Base-by-base conservation (phyloP, 1,140 invertebrate genomes). In the Pseudomyrmex concolor region DNA sequence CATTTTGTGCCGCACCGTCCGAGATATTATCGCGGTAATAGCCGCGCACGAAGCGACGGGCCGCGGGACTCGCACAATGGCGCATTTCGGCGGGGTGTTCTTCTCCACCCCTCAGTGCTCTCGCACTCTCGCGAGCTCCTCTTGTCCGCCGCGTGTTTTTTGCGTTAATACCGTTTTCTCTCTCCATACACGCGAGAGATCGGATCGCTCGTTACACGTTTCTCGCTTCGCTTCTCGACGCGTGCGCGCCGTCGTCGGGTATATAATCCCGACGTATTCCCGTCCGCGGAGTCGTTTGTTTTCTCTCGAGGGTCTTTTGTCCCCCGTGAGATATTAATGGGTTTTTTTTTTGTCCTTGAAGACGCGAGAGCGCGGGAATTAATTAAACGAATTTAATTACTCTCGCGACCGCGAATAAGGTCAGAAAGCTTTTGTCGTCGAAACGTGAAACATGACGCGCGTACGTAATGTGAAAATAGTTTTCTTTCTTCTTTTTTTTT, bases 11-110 rank as follows among this genome's bases (percentile, higher is more conserved):
- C 76, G 86, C 89, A 84, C 88, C 89, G 86, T 83, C 87, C 85
- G 85, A 87, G 91, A 92, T 93, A 93, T 92, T 93, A 93, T 93
- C 92, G 88, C 90, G 87, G 87, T 92, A 92, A 93, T 92, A 91
- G 90, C 86, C 83, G 82, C 83, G 82, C 86, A 83, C 86, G 81
- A 90, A 83, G 71, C 78, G 85, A 83, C 83, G 84, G 73, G 70
- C 81, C 73, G 81, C 83, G 68, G 83, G 78, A 67, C 81, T 86
- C 76, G 59, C 89, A 90, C 90, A 90, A 91, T 91, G 68, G 82
- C 66, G 87, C 87, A 88, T 90, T 91, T 91, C 77, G 76, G 66
- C 70, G 83, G 60, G 25, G 34, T 34, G 34, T 34, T 34, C 34
- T 34, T 34, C 34, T 34, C 34, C 34, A 0, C 86, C 68, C 50